Evolutionary conservation across 2,113 vertebrate genomes (phyloP), one percentile per base, ranked within the genome.

Genomic region (Rissa tridactyla): DNA sequence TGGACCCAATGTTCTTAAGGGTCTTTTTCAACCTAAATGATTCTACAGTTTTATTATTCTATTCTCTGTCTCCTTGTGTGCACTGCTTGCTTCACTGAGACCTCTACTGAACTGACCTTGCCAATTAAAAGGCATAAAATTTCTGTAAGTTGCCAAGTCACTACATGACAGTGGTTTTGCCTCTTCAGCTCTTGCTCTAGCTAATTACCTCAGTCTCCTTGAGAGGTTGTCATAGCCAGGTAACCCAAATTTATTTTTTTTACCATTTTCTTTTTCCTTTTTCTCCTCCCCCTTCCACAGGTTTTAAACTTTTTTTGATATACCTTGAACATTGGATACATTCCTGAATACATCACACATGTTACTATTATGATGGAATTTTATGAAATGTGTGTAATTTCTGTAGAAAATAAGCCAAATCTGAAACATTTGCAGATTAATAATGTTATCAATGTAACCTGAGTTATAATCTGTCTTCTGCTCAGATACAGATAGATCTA

Each of bases 281-380:
- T 5, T 58, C 2, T 76, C 17, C 3, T 42, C 1, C 4, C 5
- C 1, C 3, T n/a, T 76, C 57, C 51, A 54, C 8, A 58, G 27
- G 8, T 9, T 9, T 69, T 46, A 80, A 69, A 76, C 2, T 13
- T 40, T 58, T 58, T 40, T 60, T 47, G 5, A 27, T 58, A 10
- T 18, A 49, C 52, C 14, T 60, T 77, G 30, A 86, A 46, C 3
- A 1, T 68, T 64, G 62, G 18, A 21, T 22, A 64, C 22, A 2
- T 42, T 62, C 25, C 55, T 66, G 51, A 54, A n/a, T 52, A n/a
- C 44, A 34, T 42, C 11, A 68, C 8, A 54, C 2, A 3, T 23
- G 5, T 47, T 61, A 46, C 44, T 44, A 40, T 8, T 55, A 25
- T n/a, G 11, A 58, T 5, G 42, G 11, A 73, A 66, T 81, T 68